Evolutionary conservation across 1,140 invertebrate genomes (phyloP).

Genomic region (Drosophila setifemur): DNA sequence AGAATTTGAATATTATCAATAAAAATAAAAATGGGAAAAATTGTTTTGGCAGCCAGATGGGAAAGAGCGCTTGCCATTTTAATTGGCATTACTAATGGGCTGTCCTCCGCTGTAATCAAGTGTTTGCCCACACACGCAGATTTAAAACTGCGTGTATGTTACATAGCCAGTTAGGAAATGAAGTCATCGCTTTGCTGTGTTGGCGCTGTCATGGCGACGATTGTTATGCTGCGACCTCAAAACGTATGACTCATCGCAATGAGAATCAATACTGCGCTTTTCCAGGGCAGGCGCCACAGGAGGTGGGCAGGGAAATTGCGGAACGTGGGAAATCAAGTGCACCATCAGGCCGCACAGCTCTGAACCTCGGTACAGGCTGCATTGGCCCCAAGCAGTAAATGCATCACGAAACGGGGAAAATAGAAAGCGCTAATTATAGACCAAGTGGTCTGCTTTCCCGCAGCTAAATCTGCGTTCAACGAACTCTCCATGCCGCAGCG

Average conservation of each 20-base stretch:
- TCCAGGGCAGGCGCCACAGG: not conserved
- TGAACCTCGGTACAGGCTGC: conserved; percentile 45
- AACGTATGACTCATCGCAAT: conserved; percentile 57
- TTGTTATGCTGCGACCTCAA: conserved; percentile 38
- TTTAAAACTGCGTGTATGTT: conserved; percentile 2
- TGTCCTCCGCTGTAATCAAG: not conserved
- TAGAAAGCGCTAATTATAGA: conserved; percentile 64
- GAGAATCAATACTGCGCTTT: conserved; percentile 8
- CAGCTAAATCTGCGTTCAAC: conserved; percentile 29
- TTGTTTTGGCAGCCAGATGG: too few species aligned
- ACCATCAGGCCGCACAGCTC: conserved; percentile 14
- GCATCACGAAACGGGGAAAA: conserved; percentile 23
- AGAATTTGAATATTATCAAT: too few species aligned
- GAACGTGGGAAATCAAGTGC: conserved; percentile 19
- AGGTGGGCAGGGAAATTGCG: not conserved
- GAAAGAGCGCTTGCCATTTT: not conserved
- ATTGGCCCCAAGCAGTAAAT: conserved; percentile 12
- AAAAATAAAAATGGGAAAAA: too few species aligned
- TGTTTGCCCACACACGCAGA: not conserved
- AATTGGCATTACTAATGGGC: not conserved
- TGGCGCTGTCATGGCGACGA: conserved; percentile 5
- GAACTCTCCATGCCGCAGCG: conserved; percentile 39
- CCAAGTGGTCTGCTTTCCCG: conserved; percentile 49
- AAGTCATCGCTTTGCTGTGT: conserved; percentile 48
- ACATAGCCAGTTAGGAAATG: conserved; percentile 40